Evolutionary conservation across 2,888 invertebrate genomes (phyloP).

Genomic region (Eubasilissa splendida): DNA sequence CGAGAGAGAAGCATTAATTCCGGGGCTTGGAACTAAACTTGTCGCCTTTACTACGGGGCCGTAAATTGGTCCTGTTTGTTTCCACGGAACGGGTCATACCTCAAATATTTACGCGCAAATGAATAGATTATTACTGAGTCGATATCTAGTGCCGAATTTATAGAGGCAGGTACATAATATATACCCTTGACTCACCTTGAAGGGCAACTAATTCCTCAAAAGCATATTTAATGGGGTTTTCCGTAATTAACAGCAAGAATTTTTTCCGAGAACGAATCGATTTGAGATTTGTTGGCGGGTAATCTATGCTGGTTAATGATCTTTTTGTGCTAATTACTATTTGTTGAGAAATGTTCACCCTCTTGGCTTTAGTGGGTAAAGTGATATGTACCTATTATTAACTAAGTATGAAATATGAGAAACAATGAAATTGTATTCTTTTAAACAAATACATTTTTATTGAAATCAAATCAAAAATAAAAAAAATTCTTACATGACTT

Average conservation of each 20-base stretch:
- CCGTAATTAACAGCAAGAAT: conserved; percentile 29
- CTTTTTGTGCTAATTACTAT: conserved; percentile 22
- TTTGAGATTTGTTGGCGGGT: conserved; percentile 17
- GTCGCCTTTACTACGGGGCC: conserved; percentile 10
- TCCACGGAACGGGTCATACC: conserved; percentile 8
- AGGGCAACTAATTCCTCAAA: conserved; percentile 23
- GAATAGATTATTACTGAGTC: conserved; percentile 20
- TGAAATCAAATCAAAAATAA: too few species aligned
- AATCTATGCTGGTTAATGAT: conserved; percentile 23
- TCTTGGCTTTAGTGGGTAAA: neutral
- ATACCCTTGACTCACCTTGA: neutral
- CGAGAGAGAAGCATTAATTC: neutral
- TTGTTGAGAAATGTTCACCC: conserved; percentile 13
- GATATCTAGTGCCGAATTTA: neutral
- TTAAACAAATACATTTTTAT: too few species aligned
- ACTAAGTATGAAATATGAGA: too few species aligned
- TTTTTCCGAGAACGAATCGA: conserved; percentile 31
- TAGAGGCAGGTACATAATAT: neutral
- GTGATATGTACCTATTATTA: too few species aligned
- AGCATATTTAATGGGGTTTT: conserved; percentile 17
- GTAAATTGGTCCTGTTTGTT: conserved; percentile 13
- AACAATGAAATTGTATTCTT: too few species aligned
- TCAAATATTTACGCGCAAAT: conserved; percentile 27
- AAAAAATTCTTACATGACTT: too few species aligned
- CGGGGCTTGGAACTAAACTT: neutral